phyloP scores from a whole-genome alignment of 2,888 invertebrate genomes.

The Pristionchus exspectatus region DNA sequence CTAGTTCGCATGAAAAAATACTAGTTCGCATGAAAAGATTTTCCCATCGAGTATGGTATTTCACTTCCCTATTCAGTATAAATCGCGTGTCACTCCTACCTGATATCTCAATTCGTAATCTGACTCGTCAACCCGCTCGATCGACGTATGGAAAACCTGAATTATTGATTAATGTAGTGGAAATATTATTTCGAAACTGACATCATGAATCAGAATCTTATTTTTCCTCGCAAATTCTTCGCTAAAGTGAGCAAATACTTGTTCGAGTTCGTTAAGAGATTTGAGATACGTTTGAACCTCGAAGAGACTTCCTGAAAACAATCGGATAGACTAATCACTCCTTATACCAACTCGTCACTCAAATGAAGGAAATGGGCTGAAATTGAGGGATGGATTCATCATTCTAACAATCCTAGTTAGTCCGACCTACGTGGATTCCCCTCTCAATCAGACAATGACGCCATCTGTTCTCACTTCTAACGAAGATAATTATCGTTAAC shows the following conservation, averaged over 20 bases:
- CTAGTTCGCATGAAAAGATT: not conserved
- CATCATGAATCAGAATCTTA: not conserved
- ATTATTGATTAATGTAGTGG: not conserved
- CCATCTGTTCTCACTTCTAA: not conserved
- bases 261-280: not conserved
- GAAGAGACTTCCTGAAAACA: not conserved
- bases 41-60: not conserved
- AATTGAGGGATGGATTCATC: too few relatives aligned
- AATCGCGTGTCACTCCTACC: not conserved
- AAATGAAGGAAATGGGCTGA: too few relatives aligned
- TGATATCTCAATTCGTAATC: conserved; percentile 49
- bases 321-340: not conserved
- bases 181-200: not conserved
- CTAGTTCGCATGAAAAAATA: not conserved
- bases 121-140: conserved; percentile 28
- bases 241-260: not conserved
- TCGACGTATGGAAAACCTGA: conserved; percentile 1
- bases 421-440: not conserved
- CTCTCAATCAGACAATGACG: not conserved
- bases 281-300: conserved; percentile 6
- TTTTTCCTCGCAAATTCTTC: not conserved
- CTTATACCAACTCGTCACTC: too few relatives aligned
- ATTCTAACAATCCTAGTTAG: too few relatives aligned
- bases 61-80: not conserved
- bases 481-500: not conserved